phyloP scores from a whole-genome alignment of 2,797 vertebrate species.

The Crenichthys baileyi region DNA sequence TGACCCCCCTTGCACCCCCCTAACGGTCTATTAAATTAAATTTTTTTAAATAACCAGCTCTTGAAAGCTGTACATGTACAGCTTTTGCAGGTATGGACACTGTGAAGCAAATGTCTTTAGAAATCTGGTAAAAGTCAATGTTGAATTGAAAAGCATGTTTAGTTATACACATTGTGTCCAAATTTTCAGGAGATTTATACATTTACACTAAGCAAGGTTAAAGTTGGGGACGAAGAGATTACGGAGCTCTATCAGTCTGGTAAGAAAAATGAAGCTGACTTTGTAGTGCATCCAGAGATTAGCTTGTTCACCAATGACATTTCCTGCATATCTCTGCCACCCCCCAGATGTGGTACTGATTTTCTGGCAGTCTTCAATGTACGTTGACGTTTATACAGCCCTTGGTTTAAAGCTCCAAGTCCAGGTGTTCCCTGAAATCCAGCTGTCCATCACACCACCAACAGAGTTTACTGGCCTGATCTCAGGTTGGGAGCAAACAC shows the following conservation, averaged over 20 bases:
- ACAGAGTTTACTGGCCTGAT: conserved; percentile 24
- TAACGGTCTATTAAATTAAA: conserved; percentile 57
- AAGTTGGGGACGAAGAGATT: conserved; percentile 51
- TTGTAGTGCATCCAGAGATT: neutral
- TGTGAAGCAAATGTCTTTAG: neutral
- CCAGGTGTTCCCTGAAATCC: conserved; percentile 72
- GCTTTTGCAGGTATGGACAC: conserved; percentile 63
- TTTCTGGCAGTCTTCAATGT: conserved; percentile 82
- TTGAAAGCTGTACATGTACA: conserved; percentile 56
- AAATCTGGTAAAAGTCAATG: neutral
- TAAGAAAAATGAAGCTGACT: conserved; percentile 34
- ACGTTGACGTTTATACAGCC: conserved; percentile 69
- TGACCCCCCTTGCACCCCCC: conserved; percentile 35
- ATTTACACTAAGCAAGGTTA: conserved; percentile 63
- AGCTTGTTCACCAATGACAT: fast-evolving
- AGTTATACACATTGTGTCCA: neutral
- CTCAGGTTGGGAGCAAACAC: conserved; percentile 62
- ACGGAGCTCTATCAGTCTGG: conserved; percentile 70
- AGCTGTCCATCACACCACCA: conserved; percentile 72
- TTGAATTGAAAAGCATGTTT: neutral
- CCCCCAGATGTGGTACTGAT: conserved; percentile 65
- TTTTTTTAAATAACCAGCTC: conserved; percentile 41
- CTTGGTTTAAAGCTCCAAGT: conserved; percentile 76
- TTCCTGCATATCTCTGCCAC: neutral
- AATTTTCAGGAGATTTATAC: conserved; percentile 64